Conservation (phyloP, 2,113 vertebrate genomes). For the Vulpes lagopus region DNA sequence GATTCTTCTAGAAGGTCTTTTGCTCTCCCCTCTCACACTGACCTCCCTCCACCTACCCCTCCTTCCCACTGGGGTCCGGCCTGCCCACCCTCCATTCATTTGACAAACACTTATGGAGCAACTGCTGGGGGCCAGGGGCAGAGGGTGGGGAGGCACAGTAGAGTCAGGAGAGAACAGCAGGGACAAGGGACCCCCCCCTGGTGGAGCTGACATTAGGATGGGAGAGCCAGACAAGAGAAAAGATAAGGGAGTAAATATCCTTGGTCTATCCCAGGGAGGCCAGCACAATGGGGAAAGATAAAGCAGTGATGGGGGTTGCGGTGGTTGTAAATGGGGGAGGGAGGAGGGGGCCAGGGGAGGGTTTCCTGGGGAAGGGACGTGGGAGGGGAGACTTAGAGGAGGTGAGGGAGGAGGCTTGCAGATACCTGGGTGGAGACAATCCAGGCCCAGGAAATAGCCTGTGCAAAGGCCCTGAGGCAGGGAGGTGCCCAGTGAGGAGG, state of each 20-base stretch:
- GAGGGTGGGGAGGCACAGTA: not conserved
- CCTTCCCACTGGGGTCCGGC: too few species aligned
- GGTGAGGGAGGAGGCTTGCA: not conserved
- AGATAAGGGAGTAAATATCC: not conserved
- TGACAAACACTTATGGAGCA: not conserved
- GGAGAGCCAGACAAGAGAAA: not conserved
- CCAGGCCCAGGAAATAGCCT: not conserved
- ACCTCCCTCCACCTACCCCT: not conserved
- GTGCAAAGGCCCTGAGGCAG: not conserved
- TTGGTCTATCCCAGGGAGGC: not conserved
- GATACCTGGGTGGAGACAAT: not conserved
- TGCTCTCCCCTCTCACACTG: not conserved
- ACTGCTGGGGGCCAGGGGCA: not conserved
- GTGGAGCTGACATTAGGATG: not conserved
- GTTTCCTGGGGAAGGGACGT: too few species aligned
- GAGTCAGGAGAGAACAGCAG: not conserved
- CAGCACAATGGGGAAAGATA: not conserved
- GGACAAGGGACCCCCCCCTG: not conserved
- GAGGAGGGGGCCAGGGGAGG: not conserved
- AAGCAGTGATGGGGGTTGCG: too few species aligned
- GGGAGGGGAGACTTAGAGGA: not conserved
- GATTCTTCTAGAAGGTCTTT: not conserved
- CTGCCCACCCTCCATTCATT: not conserved
- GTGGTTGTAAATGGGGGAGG: fast-evolving
- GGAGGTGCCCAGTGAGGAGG: not conserved